These are phyloP conservation scores for Nemurella pictetii DNA, from an alignment of 2,888 invertebrate genomes.

Conservation along the genomic window DNA sequence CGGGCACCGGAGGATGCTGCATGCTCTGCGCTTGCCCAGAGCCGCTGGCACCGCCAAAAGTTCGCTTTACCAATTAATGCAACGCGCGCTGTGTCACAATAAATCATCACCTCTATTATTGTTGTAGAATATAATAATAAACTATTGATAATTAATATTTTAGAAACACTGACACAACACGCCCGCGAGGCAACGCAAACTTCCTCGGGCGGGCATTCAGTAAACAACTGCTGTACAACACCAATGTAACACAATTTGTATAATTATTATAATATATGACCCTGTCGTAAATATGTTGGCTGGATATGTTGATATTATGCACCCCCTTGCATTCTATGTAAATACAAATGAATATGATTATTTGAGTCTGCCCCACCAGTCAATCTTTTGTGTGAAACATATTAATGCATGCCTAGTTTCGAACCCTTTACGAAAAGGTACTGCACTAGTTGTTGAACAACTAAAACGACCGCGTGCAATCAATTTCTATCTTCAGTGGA, in stretches of 20 bases:
- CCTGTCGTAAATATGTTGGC: background rate
- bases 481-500: background rate
- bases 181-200: background rate
- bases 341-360: constrained; percentile 17
- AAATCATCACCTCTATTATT: background rate
- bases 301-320: background rate
- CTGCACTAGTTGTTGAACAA: background rate
- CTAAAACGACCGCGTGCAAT: background rate
- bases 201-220: background rate
- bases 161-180: background rate
- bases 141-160: background rate
- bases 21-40: background rate
- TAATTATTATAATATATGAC: background rate
- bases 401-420: background rate
- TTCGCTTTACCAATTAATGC: background rate
- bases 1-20: background rate
- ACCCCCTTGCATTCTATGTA: background rate
- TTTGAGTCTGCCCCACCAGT: background rate
- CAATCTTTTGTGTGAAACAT: background rate
- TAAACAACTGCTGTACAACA: background rate
- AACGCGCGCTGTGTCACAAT: background rate
- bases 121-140: background rate
- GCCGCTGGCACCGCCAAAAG: too few species aligned
- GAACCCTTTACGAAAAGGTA: background rate
- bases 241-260: background rate